Base-by-base conservation (phyloP, 2,888 invertebrate species). In the Allygus modestus region DNA sequence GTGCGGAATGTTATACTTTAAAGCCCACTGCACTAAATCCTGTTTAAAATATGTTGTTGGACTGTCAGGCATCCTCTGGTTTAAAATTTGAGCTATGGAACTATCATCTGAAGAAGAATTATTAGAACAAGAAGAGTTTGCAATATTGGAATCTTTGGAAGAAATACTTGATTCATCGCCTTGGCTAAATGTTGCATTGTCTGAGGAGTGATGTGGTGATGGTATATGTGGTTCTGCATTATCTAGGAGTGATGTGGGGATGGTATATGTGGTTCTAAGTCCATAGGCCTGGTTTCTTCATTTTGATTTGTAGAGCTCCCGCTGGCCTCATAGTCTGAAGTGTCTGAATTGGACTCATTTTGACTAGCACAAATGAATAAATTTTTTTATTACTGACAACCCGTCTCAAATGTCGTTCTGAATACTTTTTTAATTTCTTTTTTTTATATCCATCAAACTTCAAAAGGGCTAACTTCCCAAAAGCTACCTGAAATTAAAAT, bases 21-120 rank as follows among this genome's bases (percentile, higher is more conserved):
- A n/a, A 43, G 77, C 20, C 77, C 77, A 77, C 41, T 77, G 20
- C 41, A 77, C 77, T 26, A 77, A 43, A 43, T 77, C 77, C 23
- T 43, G 15, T 77, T 77, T 43, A 51, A 77, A 77, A 23, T 23
- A 1, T 61, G 17, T 28, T n/a, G 20, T 43, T 46, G 37, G 77
- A 43, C 37, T 77, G 17, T 23, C 11, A n/a, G 77, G 51, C n/a
- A 15, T 37, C 5, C 20, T 33, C 17, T 23, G 9, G 26, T 33
- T 43, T 43, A 41, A 41, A 20, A 26, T 77, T 77, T n/a, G 12
- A 28, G 12, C 7, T 51, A 28, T 43, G n/a, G 12, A 41, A 46
- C 20, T n/a, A 15, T 77, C 77, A 41, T 77, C 77, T 23, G 20
- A 9, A 61, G 28, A 61, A 54, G 20, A 28, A 28, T 28, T 23